These are phyloP conservation scores for Tenualosa ilisha DNA, from an alignment of 2,797 vertebrate genomes.

Conservation along the genomic window DNA sequence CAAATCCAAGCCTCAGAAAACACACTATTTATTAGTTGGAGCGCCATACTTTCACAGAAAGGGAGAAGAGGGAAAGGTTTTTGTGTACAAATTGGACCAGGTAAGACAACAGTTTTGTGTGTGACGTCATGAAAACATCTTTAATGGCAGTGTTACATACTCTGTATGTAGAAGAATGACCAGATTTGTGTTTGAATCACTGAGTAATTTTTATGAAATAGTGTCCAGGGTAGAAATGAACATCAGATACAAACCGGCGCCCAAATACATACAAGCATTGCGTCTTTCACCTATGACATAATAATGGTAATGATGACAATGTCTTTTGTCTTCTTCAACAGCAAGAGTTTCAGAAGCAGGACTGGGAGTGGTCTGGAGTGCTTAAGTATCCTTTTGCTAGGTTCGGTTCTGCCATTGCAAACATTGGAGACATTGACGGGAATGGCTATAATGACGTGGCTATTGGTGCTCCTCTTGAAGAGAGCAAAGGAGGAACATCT, in stretches of 20 bases:
- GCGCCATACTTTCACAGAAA: slow-evolving; percentile 70
- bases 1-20: slow-evolving; percentile 54
- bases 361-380: slow-evolving; percentile 46
- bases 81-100: slow-evolving; percentile 68
- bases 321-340: slow-evolving; percentile 12
- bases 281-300: background rate
- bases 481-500: slow-evolving; percentile 28
- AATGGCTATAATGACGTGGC: slow-evolving; percentile 70
- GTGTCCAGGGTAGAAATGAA: background rate
- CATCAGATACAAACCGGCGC: background rate
- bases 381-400: slow-evolving; percentile 61
- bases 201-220: background rate
- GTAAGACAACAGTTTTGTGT: slow-evolving; percentile 35
- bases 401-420: slow-evolving; percentile 74
- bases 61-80: slow-evolving; percentile 78
- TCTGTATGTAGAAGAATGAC: background rate
- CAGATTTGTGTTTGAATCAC: background rate
- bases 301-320: background rate
- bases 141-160: background rate
- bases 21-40: slow-evolving; percentile 72
- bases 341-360: slow-evolving; percentile 43
- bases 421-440: slow-evolving; percentile 70
- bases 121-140: background rate
- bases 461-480: slow-evolving; percentile 74
- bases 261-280: too few species aligned